Percentiles rank a stretch among this genome's conserved stretches.
Evolutionary conservation across 2,888 invertebrate genomes (phyloP).

Genomic region (Platynereis dumerilii): DNA sequence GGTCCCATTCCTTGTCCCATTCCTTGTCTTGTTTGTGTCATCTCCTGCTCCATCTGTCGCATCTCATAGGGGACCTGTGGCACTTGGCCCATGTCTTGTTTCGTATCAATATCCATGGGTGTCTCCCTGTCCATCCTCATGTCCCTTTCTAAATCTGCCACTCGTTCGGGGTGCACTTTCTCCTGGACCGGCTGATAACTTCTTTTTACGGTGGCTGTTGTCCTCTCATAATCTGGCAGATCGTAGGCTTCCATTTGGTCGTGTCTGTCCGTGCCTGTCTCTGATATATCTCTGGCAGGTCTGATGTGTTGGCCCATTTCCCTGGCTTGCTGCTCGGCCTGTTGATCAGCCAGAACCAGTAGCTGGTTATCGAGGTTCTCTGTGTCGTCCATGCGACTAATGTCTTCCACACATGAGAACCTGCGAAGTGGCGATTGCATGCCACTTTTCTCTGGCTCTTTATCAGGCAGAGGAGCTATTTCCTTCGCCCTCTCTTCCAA

Average conservation of each 20-base stretch:
- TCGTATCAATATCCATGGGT: constrained; percentile 6
- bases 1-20: constrained; percentile 8
- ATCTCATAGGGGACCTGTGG: constrained; percentile 7
- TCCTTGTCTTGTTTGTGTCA: constrained; percentile 11
- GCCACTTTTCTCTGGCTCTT: not conserved
- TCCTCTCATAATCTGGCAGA: not conserved
- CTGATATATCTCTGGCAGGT: too few relatives aligned
- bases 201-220: not conserved
- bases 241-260: not conserved
- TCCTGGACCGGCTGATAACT: constrained; percentile 7
- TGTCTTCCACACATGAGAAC: constrained; percentile 56
- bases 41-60: constrained; percentile 1
- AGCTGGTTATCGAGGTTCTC: too few relatives aligned
- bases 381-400: constrained; percentile 45
- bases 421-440: constrained; percentile 42
- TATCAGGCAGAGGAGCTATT: not conserved
- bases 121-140: constrained; percentile 1
- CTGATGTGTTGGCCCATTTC: not conserved
- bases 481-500: not conserved
- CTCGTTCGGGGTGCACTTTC: constrained; percentile 11
- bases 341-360: too few relatives aligned
- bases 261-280: not conserved
- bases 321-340: not conserved
- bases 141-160: constrained; percentile 5
- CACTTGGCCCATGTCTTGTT: constrained; percentile 5